A percentile compares a stretch with the other conserved stretches of the same genome.
Evolutionary conservation across 2,888 invertebrate genomes (phyloP).

Genomic region (Cancer borealis): DNA sequence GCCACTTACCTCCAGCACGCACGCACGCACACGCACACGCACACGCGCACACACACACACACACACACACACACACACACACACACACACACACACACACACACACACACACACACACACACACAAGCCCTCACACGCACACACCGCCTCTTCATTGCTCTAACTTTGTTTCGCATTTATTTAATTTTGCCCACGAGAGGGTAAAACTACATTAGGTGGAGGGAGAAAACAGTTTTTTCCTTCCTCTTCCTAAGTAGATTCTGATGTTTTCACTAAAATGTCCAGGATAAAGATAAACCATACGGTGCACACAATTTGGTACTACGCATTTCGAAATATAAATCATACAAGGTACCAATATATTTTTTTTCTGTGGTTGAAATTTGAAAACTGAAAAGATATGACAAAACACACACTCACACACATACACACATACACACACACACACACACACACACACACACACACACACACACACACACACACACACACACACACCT

Average conservation of each 20-base stretch:
- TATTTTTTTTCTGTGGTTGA: not conserved
- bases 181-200: slow-evolving; percentile 41
- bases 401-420: not conserved
- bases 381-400: too few relatives aligned
- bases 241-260: slow-evolving; percentile 29
- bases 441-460: slow-evolving; percentile 46
- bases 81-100: slow-evolving; percentile 44
- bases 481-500: slow-evolving; percentile 47
- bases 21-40: not conserved
- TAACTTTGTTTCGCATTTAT: slow-evolving; percentile 43
- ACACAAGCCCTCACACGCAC: not conserved
- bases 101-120: slow-evolving; percentile 45
- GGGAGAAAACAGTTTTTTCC: slow-evolving; percentile 20
- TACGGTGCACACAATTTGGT: not conserved
- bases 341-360: not conserved
- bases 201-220: slow-evolving; percentile 17
- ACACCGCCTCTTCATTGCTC: slow-evolving; percentile 33
- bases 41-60: not conserved
- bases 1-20: not conserved
- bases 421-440: not conserved
- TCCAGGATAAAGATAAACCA: not conserved
- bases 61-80: slow-evolving; percentile 40
- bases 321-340: not conserved
- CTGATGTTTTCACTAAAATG: not conserved
- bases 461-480: slow-evolving; percentile 54